These are phyloP conservation scores for Agonopterix alstromeriana DNA, from an alignment of 2,888 invertebrate species.

Conservation along the genomic window DNA sequence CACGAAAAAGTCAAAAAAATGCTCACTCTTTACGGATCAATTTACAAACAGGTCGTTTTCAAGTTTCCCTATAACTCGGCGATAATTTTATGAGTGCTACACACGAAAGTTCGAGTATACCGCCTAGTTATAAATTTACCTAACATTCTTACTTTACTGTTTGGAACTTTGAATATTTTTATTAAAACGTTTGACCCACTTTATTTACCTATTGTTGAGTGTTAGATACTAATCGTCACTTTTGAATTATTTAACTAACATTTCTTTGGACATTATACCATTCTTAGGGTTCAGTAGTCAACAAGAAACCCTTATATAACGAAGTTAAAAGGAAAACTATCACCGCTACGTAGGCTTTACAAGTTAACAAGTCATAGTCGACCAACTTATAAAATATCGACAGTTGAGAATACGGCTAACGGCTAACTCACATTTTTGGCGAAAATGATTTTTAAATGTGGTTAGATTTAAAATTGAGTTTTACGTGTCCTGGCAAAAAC, in stretches of 20 bases:
- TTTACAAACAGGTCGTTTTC: conserved; percentile 59
- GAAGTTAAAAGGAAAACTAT: no score
- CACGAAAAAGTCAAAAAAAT: conserved; percentile 19
- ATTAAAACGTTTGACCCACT: conserved; percentile 30
- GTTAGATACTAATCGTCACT: conserved; percentile 18
- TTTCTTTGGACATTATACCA: background rate
- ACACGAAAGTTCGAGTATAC: conserved; percentile 57
- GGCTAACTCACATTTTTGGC: no score
- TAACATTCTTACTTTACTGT: conserved; percentile 25
- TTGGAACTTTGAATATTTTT: conserved; percentile 23
- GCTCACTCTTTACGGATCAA: conserved; percentile 30
- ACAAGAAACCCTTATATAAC: no score
- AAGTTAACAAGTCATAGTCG: no score
- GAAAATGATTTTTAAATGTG: no score
- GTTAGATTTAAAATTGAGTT: no score
- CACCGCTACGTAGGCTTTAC: no score
- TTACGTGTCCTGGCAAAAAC: no score
- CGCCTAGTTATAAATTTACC: conserved; percentile 27
- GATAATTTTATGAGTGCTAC: conserved; percentile 63
- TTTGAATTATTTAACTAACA: conserved; percentile 19
- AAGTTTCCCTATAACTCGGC: conserved; percentile 50
- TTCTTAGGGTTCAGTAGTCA: no score
- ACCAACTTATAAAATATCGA: no score
- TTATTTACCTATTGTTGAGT: conserved; percentile 18
- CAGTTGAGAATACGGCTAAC: no score